Conservation (phyloP, 2,113 vertebrate species). For the Callorhinus ursinus region DNA sequence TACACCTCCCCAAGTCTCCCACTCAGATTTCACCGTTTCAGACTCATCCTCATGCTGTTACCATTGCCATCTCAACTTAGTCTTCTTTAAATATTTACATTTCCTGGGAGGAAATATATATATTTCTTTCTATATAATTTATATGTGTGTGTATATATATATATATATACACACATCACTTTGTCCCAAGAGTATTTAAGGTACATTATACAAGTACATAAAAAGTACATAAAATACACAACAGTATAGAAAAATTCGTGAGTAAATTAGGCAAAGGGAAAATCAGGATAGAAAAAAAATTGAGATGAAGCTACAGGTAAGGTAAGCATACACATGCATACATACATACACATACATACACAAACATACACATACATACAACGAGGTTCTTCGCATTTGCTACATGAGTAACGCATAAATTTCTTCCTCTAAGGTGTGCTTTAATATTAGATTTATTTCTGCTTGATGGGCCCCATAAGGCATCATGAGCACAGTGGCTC, state of each 20-base stretch:
- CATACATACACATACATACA: too few relatives aligned
- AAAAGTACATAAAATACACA: background rate
- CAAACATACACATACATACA: too few relatives aligned
- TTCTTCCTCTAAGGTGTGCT: background rate
- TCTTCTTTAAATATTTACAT: background rate
- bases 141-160: background rate
- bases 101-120: background rate
- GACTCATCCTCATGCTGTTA: background rate
- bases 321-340: fast-evolving
- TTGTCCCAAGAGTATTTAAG: background rate
- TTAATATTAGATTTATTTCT: background rate
- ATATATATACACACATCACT: background rate
- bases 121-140: background rate
- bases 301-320: background rate
- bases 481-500: background rate
- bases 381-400: background rate
- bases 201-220: background rate
- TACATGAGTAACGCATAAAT: fast-evolving
- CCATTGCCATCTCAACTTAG: background rate
- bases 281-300: background rate
- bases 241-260: background rate
- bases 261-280: slow-evolving; percentile 27
- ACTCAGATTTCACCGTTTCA: background rate
- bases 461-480: background rate
- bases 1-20: background rate